phyloP scores from a whole-genome alignment of 1,140 invertebrate genomes.

The Pachyrhynchus sulphureomaculatus region DNA sequence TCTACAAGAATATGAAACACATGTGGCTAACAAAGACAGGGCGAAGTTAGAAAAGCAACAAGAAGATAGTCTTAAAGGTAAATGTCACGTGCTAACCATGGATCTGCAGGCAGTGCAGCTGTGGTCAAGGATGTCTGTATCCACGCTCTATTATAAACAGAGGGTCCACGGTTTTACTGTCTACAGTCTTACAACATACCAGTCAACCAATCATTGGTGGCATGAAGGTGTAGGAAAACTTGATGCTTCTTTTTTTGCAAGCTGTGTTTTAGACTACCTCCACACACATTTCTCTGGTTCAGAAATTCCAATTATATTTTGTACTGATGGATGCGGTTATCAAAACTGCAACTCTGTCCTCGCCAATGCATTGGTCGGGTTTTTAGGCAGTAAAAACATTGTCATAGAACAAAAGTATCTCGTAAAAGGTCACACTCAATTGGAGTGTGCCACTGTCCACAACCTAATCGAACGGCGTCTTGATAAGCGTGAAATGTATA shows the following conservation, averaged over 20 bases:
- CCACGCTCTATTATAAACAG: too few relatives aligned
- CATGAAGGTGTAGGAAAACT: constrained; percentile 32
- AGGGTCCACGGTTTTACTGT: constrained; percentile 41
- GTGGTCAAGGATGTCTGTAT: too few relatives aligned
- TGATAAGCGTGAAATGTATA: not conserved
- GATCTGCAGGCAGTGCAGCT: too few relatives aligned
- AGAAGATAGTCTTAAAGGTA: too few relatives aligned
- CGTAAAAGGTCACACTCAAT: constrained; percentile 51
- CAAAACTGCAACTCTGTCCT: constrained; percentile 48
- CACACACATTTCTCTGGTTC: not conserved
- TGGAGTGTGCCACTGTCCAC: constrained; percentile 51
- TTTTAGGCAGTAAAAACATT: constrained; percentile 38
- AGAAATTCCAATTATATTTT: not conserved
- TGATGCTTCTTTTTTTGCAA: constrained; percentile 9
- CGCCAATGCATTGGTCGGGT: constrained; percentile 44
- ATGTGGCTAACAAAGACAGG: too few relatives aligned
- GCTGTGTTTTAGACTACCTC: not conserved
- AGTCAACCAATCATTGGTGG: constrained; percentile 41
- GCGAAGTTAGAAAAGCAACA: too few relatives aligned
- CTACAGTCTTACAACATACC: constrained; percentile 34
- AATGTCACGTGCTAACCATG: too few relatives aligned
- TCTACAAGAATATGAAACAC: too few relatives aligned
- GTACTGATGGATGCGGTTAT: not conserved
- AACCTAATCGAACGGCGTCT: constrained; percentile 31
- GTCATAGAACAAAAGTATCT: constrained; percentile 51